These are phyloP conservation scores for Rhingia rostrata DNA, from an alignment of 2,888 invertebrate genomes.

Conservation along the genomic window DNA sequence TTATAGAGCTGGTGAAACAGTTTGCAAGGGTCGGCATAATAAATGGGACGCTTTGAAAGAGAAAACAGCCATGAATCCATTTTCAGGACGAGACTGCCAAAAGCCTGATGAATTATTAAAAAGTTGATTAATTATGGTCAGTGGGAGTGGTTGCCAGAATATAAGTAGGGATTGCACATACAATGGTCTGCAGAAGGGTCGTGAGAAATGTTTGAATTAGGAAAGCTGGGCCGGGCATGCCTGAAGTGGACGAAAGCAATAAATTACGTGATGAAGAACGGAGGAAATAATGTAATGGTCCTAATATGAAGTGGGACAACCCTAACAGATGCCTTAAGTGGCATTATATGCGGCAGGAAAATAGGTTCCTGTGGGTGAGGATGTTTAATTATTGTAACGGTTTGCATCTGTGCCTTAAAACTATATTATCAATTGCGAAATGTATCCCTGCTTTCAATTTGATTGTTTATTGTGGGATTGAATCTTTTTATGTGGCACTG, in stretches of 20 bases:
- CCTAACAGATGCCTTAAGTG: not conserved
- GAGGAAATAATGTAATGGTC: not conserved
- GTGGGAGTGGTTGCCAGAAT: conserved; percentile 23
- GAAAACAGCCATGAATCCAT: conserved; percentile 27
- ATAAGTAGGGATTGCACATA: conserved; percentile 44
- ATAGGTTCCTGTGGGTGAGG: not conserved
- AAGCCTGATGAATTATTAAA: conserved; percentile 62
- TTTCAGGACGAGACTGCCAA: conserved; percentile 30
- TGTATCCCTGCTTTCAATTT: too few relatives aligned
- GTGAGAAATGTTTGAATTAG: not conserved
- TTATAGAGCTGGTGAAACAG: not conserved
- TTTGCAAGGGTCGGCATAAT: conserved; percentile 30
- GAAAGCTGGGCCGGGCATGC: not conserved
- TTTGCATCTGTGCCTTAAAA: too few relatives aligned
- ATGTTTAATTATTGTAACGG: too few relatives aligned
- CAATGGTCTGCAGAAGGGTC: conserved; percentile 44
- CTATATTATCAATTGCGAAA: too few relatives aligned
- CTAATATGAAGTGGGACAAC: not conserved
- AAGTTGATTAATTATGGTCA: conserved; percentile 68
- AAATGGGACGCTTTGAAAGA: conserved; percentile 15
- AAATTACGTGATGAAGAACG: not conserved
- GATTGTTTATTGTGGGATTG: too few relatives aligned
- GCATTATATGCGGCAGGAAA: not conserved
- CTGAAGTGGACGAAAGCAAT: not conserved
- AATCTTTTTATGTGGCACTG: too few relatives aligned